Base-by-base conservation (phyloP, 2,797 vertebrate species). In the Zonotrichia albicollis region DNA sequence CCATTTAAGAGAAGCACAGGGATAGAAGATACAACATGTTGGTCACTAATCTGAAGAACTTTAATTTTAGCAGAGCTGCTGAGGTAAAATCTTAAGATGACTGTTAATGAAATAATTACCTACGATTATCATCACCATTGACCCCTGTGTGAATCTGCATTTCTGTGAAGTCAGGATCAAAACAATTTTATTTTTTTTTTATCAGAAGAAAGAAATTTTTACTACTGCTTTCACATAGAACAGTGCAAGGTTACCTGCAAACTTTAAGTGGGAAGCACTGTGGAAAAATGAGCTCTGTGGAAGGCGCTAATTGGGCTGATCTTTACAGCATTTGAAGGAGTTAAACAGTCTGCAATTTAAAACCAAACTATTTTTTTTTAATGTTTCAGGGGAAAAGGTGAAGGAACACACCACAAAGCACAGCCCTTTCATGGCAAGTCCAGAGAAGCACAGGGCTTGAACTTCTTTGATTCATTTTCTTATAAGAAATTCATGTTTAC, bases 1-100 rank as follows among this genome's bases (percentile, higher is more conserved):
- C n/a, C 0, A 0, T 83, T 83, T 48, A 74, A 78, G 38, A 58
- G 38, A 29, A 1, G 1, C 1, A 4, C 30, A 45, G 13, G 16
- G 15, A 23, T 20, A 66, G 36, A 76, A 77, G 34, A 26, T 30
- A 48, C 0, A 5, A 11, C 6, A 62, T 18, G 22, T 61, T 79
- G 18, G 22, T 65, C 36, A 54, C 55, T 72, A 50, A 38, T 65
- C 23, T 9, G 10, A 51, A 78, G 32, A 32, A 25, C 20, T 95
- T 62, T 16, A 29, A 22, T 65, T 75, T 84, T 50, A 72, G 48
- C 30, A 57, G 29, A 83, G 30, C 40, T 70, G 21, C 15, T 72
- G 43, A 82, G 43, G n/a, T 6, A 58, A 82, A 72, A 11, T 51
- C 43, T 82, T 79, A 15, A 79, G 23, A 72, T 82, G 9, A n/a